Evolutionary conservation across 2,888 invertebrate species (phyloP).

Genomic region (Platycheirus rosarum): DNA sequence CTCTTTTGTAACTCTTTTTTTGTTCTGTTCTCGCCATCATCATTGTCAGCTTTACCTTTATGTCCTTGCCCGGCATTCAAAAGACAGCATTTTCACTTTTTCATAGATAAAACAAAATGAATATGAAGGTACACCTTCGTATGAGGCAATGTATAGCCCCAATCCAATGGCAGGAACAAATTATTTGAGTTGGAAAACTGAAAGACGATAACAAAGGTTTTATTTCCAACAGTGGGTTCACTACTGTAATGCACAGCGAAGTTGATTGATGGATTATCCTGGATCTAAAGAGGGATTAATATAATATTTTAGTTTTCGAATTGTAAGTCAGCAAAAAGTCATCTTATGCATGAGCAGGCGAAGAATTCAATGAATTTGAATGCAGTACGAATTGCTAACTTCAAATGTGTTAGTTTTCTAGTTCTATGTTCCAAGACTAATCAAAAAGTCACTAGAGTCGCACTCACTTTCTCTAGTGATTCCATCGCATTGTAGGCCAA

Average conservation of each 20-base stretch:
- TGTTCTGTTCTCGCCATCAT: conserved; percentile 36
- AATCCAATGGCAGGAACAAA: conserved; percentile 4
- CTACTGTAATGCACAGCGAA: conserved; percentile 12
- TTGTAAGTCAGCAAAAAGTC: background rate
- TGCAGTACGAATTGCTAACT: background rate
- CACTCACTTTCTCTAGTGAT: too few relatives aligned
- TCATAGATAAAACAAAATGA: background rate
- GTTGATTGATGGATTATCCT: conserved; percentile 29
- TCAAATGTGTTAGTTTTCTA: too few relatives aligned
- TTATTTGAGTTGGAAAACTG: background rate
- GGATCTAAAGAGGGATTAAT: conserved; percentile 7
- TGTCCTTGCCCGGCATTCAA: conserved; percentile 3
- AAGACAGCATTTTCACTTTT: background rate
- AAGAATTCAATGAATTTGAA: background rate
- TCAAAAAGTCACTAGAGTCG: too few relatives aligned
- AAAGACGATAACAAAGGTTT: conserved; percentile 22
- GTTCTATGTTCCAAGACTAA: too few relatives aligned
- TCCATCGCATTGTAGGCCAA: too few relatives aligned
- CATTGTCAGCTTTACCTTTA: conserved; percentile 10
- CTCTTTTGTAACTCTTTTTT: conserved; percentile 18
- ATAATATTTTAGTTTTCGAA: conserved; percentile 7
- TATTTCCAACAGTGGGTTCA: conserved; percentile 20
- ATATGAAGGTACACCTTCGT: background rate
- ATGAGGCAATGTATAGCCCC: background rate
- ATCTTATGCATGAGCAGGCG: conserved; percentile 1